A percentile compares a stretch with the other conserved stretches of the same genome.
Conservation (phyloP, 1,140 invertebrate genomes). For the Tetramorium alpestre region DNA sequence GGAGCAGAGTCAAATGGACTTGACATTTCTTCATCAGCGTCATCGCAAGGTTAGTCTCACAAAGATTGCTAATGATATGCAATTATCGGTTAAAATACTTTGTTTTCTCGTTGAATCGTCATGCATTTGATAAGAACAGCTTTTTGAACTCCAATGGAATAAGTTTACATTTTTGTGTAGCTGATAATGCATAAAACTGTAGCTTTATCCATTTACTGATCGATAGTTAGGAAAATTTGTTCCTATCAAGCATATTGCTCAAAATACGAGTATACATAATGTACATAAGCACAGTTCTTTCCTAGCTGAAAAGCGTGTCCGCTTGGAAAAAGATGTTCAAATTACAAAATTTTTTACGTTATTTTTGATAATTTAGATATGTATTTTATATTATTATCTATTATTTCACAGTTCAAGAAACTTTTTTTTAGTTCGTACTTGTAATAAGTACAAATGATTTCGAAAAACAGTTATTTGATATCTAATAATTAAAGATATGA, state of each 20-base stretch:
- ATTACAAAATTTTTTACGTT: neutral
- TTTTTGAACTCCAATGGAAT: neutral
- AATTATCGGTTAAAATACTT: neutral
- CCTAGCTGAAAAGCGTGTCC: slow-evolving; percentile 32
- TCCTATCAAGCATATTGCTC: slow-evolving; percentile 49
- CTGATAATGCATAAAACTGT: slow-evolving; percentile 15
- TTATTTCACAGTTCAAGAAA: neutral
- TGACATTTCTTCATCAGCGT: slow-evolving; percentile 74
- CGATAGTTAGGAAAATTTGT: slow-evolving; percentile 38
- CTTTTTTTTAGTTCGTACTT: neutral
- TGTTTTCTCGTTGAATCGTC: slow-evolving; percentile 8
- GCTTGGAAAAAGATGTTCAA: slow-evolving; percentile 4
- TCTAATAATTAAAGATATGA: neutral
- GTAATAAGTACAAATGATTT: neutral
- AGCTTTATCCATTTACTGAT: neutral
- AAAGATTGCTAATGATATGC: slow-evolving; percentile 48
- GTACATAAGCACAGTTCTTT: slow-evolving; percentile 39
- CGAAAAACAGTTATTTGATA: slow-evolving; percentile 6
- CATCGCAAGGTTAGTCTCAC: slow-evolving; percentile 79
- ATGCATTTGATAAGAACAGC: slow-evolving; percentile 20
- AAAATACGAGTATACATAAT: slow-evolving; percentile 41
- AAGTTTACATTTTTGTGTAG: neutral
- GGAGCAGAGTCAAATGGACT: slow-evolving; percentile 58
- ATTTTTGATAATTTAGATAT: neutral
- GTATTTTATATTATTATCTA: slow-evolving; percentile 25